Evolutionary conservation across 2,888 invertebrate genomes (phyloP), one percentile per base, ranked within the genome.

Genomic region (Boloria selene): DNA sequence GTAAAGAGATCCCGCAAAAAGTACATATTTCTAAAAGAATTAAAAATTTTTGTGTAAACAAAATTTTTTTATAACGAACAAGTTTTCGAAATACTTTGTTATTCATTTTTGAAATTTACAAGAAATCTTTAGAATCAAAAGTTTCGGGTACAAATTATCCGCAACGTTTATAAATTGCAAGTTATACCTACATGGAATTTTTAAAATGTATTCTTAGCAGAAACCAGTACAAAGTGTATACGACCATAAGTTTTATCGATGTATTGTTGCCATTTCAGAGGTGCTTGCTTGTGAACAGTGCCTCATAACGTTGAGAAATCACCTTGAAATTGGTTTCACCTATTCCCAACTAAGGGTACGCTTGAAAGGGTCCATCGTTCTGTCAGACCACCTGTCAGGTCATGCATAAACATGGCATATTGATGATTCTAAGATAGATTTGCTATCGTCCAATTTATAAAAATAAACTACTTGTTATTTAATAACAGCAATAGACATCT

Each of bases 281-380:
- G 73, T 73, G 74, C 72, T 75, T 75, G 71, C 77, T 75, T 71
- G 75, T 72, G 75, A 84, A 84, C 81, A 80, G 80, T 77, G 71
- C 74, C 70, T 77, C 82, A 85, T 86, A 84, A 86, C 77, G 73
- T 74, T 78, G 78, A 78, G 75, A 75, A 76, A 79, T 77, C 77
- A 74, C 81, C 80, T 83, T 77, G 74, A 76, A 81, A 87, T 87
- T 86, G 80, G 86, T 80, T 81, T 84, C 87, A 87, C 85, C 85
- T 84, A 85, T 85, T 85, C 78, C 74, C 70, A 68, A 71, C 74
- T 81, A 81, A 80, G 65, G 69, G 70, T 70, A 75, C 67, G 68
- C 74, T 79, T 75, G 72, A 74, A 80, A 77, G 75, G 70, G 73
- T 67, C 72, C 74, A 76, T 77, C 70, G 69, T 70, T 55, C 64